phyloP scores from a whole-genome alignment of 2,113 vertebrate genomes.

The Saguinus imperator region DNA sequence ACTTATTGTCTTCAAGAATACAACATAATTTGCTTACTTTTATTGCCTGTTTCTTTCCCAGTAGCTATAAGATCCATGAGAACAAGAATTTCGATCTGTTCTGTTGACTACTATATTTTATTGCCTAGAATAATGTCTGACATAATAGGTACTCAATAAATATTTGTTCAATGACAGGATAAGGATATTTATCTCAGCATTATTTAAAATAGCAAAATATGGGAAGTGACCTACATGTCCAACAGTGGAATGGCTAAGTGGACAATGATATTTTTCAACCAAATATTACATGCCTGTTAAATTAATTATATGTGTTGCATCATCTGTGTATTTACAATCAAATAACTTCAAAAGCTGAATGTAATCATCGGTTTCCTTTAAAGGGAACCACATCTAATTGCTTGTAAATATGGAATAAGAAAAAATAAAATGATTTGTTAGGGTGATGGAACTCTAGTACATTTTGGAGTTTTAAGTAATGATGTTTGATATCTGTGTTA shows the following conservation, averaged over 20 bases:
- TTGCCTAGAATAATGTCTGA: not conserved
- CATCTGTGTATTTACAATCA: not conserved
- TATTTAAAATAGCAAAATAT: conserved; percentile 5
- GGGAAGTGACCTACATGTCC: not conserved
- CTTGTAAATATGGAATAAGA: not conserved
- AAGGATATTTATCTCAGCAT: not conserved
- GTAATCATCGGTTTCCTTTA: not conserved
- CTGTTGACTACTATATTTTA: not conserved
- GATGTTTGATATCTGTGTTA: not conserved
- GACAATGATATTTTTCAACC: not conserved
- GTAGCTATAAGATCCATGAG: not conserved
- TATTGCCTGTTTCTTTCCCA: not conserved
- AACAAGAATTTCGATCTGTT: not conserved
- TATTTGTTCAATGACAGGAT: conserved; percentile 1
- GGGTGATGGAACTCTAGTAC: not conserved
- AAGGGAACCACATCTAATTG: not conserved
- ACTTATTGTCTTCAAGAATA: not conserved
- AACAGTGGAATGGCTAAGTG: not conserved
- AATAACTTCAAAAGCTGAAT: not conserved
- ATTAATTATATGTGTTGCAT: not conserved
- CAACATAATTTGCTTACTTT: conserved; percentile 9
- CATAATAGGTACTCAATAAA: not conserved
- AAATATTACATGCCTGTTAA: not conserved
- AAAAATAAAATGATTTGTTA: not conserved
- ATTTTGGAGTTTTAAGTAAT: not conserved